Conservation (phyloP, 53 echinoderm and acorn worm genomes). For the Arbacia lixula region DNA sequence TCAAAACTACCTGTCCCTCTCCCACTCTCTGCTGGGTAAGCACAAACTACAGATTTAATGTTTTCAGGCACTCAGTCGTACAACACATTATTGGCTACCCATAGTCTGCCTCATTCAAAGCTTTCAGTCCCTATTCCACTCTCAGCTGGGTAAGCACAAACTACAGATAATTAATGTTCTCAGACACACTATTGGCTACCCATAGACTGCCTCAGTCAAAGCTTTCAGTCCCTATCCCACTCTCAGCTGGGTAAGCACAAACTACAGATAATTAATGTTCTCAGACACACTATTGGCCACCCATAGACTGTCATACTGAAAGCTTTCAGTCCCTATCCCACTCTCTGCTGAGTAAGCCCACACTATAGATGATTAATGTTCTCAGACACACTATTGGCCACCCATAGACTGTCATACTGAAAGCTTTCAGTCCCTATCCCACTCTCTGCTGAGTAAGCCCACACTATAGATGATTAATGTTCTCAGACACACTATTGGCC, state of each 20-base stretch:
- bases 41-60: too few relatives aligned
- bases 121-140: constrained; percentile 74
- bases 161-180: too few relatives aligned
- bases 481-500: constrained; percentile 69
- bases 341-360: constrained; percentile 76
- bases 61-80: too few relatives aligned
- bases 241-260: constrained; percentile 78
- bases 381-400: constrained; percentile 68
- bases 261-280: too few relatives aligned
- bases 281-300: constrained; percentile 68
- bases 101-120: constrained; percentile 66
- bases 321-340: constrained; percentile 69
- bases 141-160: constrained; percentile 74
- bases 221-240: constrained; percentile 69
- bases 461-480: too few relatives aligned
- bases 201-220: constrained; percentile 72
- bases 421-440: constrained; percentile 70
- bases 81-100: constrained; percentile 70
- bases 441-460: constrained; percentile 74
- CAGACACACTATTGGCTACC: constrained; percentile 66
- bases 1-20: constrained; percentile 73
- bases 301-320: constrained; percentile 71
- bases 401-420: constrained; percentile 71
- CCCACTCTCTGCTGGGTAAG: constrained; percentile 71
- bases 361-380: too few relatives aligned